Evolutionary conservation across 64 coral and sea anemone genomes (phyloP), one percentile per base, ranked within the genome.

Genomic region (Actinia tenebrosa): DNA sequence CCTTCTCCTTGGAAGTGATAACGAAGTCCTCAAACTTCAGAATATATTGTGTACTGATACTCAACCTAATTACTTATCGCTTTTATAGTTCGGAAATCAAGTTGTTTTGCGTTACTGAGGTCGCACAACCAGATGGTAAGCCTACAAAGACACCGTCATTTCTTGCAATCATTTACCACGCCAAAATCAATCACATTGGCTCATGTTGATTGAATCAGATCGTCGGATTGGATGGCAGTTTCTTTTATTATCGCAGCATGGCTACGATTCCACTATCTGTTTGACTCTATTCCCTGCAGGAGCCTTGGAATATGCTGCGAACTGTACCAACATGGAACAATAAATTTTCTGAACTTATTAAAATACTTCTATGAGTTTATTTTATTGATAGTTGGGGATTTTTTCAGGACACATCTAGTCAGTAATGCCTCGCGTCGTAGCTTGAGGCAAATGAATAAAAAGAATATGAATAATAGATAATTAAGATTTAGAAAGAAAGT

Each of bases 171-270:
- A 75, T 75, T 75, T 75, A 75, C 25, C 69, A 30, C 25, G 3
- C 7, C 14, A 27, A 75, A 75, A 14, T 75, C 69, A 81, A 81
- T 81, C 18, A 81, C 79, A 81, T 52, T 50, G 43, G 17, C 16
- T 22, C 43, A 53, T 81, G 53, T 81, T 81, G 79, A 81, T 81
- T 81, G 14, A 81, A 81, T 81, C 45, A 15, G 18, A 16, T 81
- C 45, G 5, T 1, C 1, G 45, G 16, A 50, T 50, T n/a, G 43
- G 3, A 50, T 81, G 22, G 15, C 0, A 81, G 79, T 81, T 52
- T 81, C 1, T 7, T 81, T 50, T 79, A 45, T 79, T 7, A 79
- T 30, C 77, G 0, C 77, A 79, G 77, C 77, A 79, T 19, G 79
- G 18, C 11, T 17, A 20, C 22, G 44, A 81, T 53, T 50, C 44